Base-by-base conservation (phyloP, 2,797 vertebrate genomes). In the Rhynchonycteris naso region DNA sequence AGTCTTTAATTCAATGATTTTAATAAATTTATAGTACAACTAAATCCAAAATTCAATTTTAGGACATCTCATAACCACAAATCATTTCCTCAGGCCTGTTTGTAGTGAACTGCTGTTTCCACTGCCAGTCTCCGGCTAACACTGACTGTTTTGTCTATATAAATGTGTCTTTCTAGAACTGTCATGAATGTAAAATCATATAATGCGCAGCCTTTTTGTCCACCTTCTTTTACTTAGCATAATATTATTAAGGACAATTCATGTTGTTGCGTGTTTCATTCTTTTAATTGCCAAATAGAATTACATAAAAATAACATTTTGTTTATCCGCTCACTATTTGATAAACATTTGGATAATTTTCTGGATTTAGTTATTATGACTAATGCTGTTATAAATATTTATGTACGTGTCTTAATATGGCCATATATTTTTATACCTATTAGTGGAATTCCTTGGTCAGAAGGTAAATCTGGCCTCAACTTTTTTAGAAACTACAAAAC, bases 41-140 rank as follows among this genome's bases (percentile, higher is more conserved):
- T 30, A 88, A 74, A 84, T 92, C 35, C n/a, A 87, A 90, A 86
- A 85, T 88, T 68, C 71, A 56, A 12, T 38, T 93, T 88, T 81
- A 84, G 80, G 66, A 56, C 21, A n/a, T 78, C 90, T 15, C 58
- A 47, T 88, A 90, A 78, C 52, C 90, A 82, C 33, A 79, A 56
- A 66, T 91, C 18, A 0, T 69, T 50, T 26, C 35, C 43, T 65
- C 7, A 1, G 52, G 35, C 52, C 79, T 56, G 28, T 85, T 92
- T 88, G 54, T 26, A 33, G 43, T 72, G 43, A 81, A 78, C 80
- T 14, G n/a, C 50, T 90, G 14, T 72, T 72, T 35, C 52, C 15
- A 35, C 24, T 66, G 9, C 43, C 24, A 78, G 91, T 21, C 69
- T 30, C 58, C 63, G 52, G 68, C 22, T 74, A 78, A 38, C 24